These are phyloP conservation scores for Chymomyza procnemis DNA, from an alignment of 2,888 invertebrate genomes.

Conservation along the genomic window DNA sequence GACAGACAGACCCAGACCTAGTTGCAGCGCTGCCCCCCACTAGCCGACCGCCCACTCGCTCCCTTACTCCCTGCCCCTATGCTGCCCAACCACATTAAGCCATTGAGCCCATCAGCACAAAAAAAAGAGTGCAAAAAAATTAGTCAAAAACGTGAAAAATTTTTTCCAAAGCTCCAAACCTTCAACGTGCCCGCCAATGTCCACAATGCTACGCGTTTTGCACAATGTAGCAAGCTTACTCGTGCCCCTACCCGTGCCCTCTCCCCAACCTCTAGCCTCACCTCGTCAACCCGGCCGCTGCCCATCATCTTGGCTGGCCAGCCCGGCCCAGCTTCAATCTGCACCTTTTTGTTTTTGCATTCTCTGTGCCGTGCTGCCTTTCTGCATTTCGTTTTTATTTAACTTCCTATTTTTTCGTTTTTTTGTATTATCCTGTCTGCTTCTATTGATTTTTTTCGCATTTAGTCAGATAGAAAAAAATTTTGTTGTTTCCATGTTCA, in stretches of 20 bases:
- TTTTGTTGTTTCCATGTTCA: conserved; percentile 37
- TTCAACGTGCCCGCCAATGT: neutral
- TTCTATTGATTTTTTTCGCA: conserved; percentile 79
- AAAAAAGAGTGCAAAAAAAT: conserved; percentile 59
- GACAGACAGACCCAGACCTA: neutral
- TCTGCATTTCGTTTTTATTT: conserved; percentile 25
- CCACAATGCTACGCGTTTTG: conserved; percentile 55
- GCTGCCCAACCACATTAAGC: neutral
- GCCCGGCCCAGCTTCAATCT: neutral
- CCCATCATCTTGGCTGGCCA: neutral
- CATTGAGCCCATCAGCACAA: conserved; percentile 3
- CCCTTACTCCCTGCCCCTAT: too few species aligned
- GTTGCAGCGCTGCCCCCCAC: neutral
- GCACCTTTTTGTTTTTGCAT: conserved; percentile 32
- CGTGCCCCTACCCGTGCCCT: neutral
- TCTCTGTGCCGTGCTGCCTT: conserved; percentile 40
- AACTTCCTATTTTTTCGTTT: conserved; percentile 46
- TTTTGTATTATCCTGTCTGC: conserved; percentile 78
- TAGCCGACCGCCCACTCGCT: too few species aligned
- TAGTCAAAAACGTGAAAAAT: conserved; percentile 66
- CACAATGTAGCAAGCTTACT: conserved; percentile 66
- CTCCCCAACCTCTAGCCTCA: neutral
- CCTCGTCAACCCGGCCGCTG: neutral
- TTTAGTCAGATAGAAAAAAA: conserved; percentile 45
- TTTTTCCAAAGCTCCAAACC: conserved; percentile 11